phyloP scores from a whole-genome alignment of 2,113 vertebrate species.

The Loxodonta africana region DNA sequence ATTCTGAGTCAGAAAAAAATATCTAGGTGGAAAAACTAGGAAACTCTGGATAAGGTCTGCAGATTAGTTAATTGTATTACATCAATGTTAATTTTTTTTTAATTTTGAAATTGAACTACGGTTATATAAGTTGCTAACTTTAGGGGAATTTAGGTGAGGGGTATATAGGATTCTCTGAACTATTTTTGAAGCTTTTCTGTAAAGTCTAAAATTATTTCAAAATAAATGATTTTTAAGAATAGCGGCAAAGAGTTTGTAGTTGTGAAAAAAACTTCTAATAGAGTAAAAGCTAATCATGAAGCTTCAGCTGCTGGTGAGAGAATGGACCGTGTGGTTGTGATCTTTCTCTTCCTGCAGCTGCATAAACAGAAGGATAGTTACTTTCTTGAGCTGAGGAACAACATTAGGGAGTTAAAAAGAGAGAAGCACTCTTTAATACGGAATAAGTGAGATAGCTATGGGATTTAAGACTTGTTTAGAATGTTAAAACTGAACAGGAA shows the following conservation, averaged over 20 bases:
- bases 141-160: background rate
- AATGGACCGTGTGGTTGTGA: rapidly evolving
- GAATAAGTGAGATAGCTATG: background rate
- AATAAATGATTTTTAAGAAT: background rate
- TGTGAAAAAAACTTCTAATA: background rate
- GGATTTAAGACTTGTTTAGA: background rate
- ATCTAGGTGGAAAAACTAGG: background rate
- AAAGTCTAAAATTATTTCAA: background rate
- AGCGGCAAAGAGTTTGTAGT: background rate
- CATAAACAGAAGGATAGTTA: background rate
- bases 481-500: background rate
- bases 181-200: background rate
- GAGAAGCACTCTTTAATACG: background rate
- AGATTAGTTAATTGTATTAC: background rate
- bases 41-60: background rate
- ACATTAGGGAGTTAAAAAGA: background rate
- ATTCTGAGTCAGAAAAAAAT: background rate
- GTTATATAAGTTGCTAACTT: background rate
- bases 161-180: background rate
- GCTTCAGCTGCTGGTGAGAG: background rate
- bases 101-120: background rate
- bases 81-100: background rate
- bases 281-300: background rate
- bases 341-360: background rate
- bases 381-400: background rate